Conservation (phyloP, 2,113 vertebrate species). For the Cygnus atratus region DNA sequence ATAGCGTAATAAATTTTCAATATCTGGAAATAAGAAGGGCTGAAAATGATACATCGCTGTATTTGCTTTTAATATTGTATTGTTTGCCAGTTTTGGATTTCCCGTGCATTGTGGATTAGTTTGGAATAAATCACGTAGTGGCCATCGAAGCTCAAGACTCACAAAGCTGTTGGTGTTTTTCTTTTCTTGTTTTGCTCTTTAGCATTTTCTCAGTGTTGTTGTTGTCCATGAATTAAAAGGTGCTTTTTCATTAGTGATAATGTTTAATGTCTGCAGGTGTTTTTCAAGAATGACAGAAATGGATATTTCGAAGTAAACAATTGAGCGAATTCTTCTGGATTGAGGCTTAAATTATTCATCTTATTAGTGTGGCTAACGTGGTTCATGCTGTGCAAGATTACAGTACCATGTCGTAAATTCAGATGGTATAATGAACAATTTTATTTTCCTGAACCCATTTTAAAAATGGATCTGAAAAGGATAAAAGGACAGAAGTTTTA, state of each 20-base stretch:
- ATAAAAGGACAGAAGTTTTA: neutral
- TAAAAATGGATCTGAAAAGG: slow-evolving; percentile 10
- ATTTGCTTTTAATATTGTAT: neutral
- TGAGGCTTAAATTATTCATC: slow-evolving; percentile 72
- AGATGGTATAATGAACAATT: slow-evolving; percentile 46
- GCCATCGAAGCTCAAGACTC: neutral
- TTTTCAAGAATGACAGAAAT: slow-evolving; percentile 49
- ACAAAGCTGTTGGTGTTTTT: neutral
- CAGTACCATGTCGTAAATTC: slow-evolving; percentile 46
- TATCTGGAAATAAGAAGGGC: neutral
- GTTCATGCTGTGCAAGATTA: slow-evolving; percentile 67
- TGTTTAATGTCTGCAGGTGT: slow-evolving; percentile 31
- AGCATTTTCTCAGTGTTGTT: neutral
- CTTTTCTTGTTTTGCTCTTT: neutral
- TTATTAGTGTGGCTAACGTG: slow-evolving; percentile 53
- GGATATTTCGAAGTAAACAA: slow-evolving; percentile 67
- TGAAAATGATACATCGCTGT: neutral
- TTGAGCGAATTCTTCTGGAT: slow-evolving; percentile 45
- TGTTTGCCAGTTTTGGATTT: slow-evolving; percentile 29
- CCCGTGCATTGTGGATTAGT: neutral
- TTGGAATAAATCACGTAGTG: neutral
- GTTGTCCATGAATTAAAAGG: slow-evolving; percentile 2
- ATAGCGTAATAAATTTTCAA: neutral
- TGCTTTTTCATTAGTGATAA: neutral
- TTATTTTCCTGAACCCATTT: neutral